Evolutionary conservation across 2,888 invertebrate species (phyloP).

Genomic region (Eupithecia subumbrata): DNA sequence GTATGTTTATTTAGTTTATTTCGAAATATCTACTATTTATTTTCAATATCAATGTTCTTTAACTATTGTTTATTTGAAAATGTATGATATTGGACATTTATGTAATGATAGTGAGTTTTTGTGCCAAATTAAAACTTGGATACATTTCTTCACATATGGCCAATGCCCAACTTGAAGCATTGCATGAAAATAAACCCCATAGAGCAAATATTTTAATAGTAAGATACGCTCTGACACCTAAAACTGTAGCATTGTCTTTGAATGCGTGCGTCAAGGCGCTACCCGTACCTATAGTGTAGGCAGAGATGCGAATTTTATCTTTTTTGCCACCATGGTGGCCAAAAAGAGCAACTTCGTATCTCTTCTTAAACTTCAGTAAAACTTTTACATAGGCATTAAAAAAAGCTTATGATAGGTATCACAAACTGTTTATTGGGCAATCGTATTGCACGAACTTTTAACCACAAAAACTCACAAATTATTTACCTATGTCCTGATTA

Average conservation of each 20-base stretch:
- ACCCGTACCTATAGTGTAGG: too few species aligned
- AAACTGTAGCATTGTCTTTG: too few species aligned
- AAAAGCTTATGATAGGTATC: too few species aligned
- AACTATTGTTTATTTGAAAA: not conserved
- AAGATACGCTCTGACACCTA: too few species aligned
- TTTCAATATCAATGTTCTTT: not conserved
- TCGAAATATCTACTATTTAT: not conserved
- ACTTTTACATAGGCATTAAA: too few species aligned
- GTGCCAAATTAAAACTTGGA: not conserved
- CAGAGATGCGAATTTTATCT: too few species aligned
- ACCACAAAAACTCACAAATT: not conserved
- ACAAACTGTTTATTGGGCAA: too few species aligned
- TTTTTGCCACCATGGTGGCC: too few species aligned
- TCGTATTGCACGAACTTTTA: too few species aligned
- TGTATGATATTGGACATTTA: not conserved
- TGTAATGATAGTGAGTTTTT: not conserved
- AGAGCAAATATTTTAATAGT: not conserved
- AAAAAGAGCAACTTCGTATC: too few species aligned
- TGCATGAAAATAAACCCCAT: not conserved
- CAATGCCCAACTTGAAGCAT: not conserved
- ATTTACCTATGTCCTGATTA: not conserved
- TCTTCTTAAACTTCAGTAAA: too few species aligned
- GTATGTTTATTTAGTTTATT: not conserved
- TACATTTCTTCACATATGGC: not conserved
- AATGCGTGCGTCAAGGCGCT: too few species aligned